These are phyloP conservation scores for Orchesellides sinensis DNA, from an alignment of 2,888 invertebrate genomes.

Conservation along the genomic window DNA sequence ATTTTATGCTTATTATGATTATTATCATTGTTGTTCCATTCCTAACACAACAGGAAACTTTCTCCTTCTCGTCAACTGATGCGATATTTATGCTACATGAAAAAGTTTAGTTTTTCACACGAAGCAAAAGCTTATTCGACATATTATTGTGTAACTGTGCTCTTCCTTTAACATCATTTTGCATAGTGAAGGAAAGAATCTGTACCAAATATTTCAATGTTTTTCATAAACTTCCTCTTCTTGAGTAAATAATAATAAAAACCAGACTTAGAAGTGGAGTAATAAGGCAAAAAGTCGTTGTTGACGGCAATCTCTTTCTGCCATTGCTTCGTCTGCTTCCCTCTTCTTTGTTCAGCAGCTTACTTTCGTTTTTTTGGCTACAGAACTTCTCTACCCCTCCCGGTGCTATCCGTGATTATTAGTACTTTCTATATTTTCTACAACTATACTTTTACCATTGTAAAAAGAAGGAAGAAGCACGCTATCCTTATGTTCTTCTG, in stretches of 20 bases:
- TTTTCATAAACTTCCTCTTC: conserved; percentile 12
- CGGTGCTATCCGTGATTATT: conserved; percentile 42
- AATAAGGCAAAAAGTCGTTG: conserved; percentile 19
- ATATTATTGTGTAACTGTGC: background rate
- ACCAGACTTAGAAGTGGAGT: too few relatives aligned
- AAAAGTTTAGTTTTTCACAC: too few relatives aligned
- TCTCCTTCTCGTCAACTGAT: conserved; percentile 5
- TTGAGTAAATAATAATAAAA: conserved; percentile 28
- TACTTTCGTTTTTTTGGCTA: conserved; percentile 13
- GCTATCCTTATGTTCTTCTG: conserved; percentile 32
- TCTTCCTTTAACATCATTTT: too few relatives aligned
- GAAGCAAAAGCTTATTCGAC: background rate
- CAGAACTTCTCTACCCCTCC: conserved; percentile 33
- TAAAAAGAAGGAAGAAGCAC: too few relatives aligned
- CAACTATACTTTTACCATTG: background rate
- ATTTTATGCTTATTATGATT: conserved; percentile 24
- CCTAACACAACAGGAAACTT: conserved; percentile 13
- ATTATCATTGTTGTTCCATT: background rate
- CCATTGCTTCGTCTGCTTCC: conserved; percentile 15
- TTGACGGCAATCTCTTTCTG: background rate
- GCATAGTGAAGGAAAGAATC: background rate
- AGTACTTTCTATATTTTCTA: conserved; percentile 25
- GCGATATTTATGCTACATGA: too few relatives aligned
- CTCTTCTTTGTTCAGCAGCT: background rate
- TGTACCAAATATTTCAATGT: too few relatives aligned